A percentile compares a stretch with the other conserved stretches of the same genome.
These are phyloP conservation scores for Grammomys surdaster DNA, from an alignment of 2,113 vertebrate species.

Conservation along the genomic window DNA sequence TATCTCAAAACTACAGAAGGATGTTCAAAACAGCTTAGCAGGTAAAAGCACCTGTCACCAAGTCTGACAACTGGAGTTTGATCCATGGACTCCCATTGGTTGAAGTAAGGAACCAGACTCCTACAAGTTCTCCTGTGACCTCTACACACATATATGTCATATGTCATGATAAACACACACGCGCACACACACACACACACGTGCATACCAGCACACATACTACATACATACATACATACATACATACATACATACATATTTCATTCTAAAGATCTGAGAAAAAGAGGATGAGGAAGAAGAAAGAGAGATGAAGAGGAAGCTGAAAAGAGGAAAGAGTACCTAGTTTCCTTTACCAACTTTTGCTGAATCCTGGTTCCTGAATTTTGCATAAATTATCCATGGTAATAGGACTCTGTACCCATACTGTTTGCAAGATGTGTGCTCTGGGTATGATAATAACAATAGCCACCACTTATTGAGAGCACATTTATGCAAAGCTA, in stretches of 20 bases:
- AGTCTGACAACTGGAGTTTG: background rate
- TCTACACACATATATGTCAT: background rate
- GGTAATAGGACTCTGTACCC: slow-evolving; percentile 41
- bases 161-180: background rate
- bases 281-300: background rate
- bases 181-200: background rate
- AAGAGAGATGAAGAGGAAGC: background rate
- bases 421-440: slow-evolving; percentile 19
- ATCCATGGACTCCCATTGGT: background rate
- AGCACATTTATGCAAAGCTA: slow-evolving; percentile 72
- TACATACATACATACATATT: background rate
- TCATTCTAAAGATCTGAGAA: background rate
- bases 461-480: slow-evolving; percentile 60
- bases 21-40: background rate
- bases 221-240: background rate
- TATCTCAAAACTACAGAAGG: background rate
- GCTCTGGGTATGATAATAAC: slow-evolving; percentile 45
- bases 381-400: slow-evolving; percentile 32
- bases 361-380: background rate
- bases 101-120: no score
- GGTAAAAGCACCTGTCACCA: background rate
- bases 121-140: background rate
- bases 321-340: background rate
- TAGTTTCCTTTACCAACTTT: background rate
- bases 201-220: background rate